Percentiles rank a stretch among this genome's conserved stretches.
These are phyloP conservation scores for Pardalotus punctatus DNA, from an alignment of 2,113 vertebrate species.

Conservation along the genomic window DNA sequence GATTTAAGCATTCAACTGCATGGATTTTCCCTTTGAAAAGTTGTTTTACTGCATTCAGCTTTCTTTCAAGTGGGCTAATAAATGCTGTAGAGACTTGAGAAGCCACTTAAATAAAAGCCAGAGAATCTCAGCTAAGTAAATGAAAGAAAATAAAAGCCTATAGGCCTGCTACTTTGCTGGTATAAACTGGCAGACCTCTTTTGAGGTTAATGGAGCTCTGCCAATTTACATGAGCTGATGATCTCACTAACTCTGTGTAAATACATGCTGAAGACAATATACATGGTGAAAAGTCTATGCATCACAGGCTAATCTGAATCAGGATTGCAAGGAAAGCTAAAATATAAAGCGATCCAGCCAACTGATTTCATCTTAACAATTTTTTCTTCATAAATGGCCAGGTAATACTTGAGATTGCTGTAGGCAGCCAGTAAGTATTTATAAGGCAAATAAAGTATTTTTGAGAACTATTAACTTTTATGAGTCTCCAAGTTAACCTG, in stretches of 20 bases:
- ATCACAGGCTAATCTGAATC: not conserved
- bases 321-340: slow-evolving; percentile 1
- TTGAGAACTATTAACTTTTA: slow-evolving; percentile 18
- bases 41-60: not conserved
- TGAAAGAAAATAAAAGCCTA: slow-evolving; percentile 49
- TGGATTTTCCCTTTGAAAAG: slow-evolving; percentile 23
- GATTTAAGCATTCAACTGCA: not conserved
- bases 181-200: slow-evolving; percentile 26
- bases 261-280: not conserved
- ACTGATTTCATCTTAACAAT: not conserved
- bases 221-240: slow-evolving; percentile 17
- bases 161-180: not conserved
- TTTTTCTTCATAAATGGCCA: slow-evolving; percentile 17
- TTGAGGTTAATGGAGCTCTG: slow-evolving; percentile 30
- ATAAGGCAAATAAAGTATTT: slow-evolving; percentile 24
- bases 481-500: slow-evolving; percentile 8
- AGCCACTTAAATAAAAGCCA: slow-evolving; percentile 24
- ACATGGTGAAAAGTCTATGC: not conserved
- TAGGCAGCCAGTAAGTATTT: not conserved
- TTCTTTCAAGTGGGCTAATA: slow-evolving; percentile 24
- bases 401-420: slow-evolving; percentile 2
- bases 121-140: slow-evolving; percentile 16
- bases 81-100: slow-evolving; percentile 13
- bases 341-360: slow-evolving; percentile 8
- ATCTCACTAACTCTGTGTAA: slow-evolving; percentile 29